Base-by-base conservation (phyloP, 2,888 invertebrate genomes). In the Drosophila leonis region DNA sequence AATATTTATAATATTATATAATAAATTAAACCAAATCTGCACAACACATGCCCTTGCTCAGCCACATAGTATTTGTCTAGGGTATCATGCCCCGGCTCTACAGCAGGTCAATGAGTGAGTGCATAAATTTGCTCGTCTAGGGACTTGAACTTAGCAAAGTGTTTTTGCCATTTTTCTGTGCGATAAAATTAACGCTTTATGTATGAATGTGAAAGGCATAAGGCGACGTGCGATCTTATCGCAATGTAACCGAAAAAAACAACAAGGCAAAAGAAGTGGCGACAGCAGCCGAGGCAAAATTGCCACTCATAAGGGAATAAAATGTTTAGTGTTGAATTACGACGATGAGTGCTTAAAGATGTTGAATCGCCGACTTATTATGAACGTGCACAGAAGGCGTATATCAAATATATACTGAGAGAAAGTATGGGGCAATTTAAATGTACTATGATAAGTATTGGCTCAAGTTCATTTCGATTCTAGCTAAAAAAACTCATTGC, bases 121-220 rank as follows among this genome's bases (percentile, higher is more conserved):
- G 46, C 65, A 54, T 66, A 65, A 66, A 65, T 39, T 54, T 15
- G 10, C 31, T 33, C 42, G 44, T 42, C 65, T 52, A 8, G 54
- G 20, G 67, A 66, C 20, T 13, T 33, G 44, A 31, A 55, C 54
- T 54, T 33, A 18, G 49, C 33, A 48, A 66, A 66, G 54, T 66
- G 64, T 71, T 73, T 67, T 65, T 55, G 61, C 71, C 64, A 63
- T 37, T 60, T 72, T 67, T 77, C 56, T 63, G 62, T 57, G 78
- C 71, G 83, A 71, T 82, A 81, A 82, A 82, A 83, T 82, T 83
- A 81, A 82, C 78, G 82, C 83, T 39, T 74, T 69, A 81, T 81
- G 81, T 81, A 81, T 75, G 77, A 80, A 80, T 49, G 35, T 20
- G 44, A 49, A 62, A 15, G 39, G 63, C 64, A 64, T 29, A 48